These are phyloP conservation scores for Orthosia gracilis DNA, from an alignment of 2,888 invertebrate species.

Conservation along the genomic window DNA sequence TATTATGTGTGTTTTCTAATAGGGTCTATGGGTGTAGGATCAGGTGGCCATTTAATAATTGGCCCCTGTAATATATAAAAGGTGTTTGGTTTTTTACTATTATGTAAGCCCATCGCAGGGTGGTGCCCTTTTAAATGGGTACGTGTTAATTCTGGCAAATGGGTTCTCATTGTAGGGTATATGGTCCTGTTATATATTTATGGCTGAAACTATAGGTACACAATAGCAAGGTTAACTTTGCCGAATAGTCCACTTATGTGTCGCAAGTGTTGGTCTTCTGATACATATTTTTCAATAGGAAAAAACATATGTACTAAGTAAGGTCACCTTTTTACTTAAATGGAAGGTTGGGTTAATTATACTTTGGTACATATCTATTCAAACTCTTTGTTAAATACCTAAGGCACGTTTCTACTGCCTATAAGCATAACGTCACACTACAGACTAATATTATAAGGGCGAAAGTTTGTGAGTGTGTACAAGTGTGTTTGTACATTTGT, in stretches of 20 bases:
- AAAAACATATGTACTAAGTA: not conserved
- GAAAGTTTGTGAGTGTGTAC: too few relatives aligned
- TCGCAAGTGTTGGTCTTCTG: not conserved
- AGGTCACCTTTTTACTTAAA: not conserved
- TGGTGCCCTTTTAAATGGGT: slow-evolving; percentile 61
- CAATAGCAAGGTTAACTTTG: not conserved
- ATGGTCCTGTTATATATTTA: slow-evolving; percentile 41
- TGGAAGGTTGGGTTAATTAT: too few relatives aligned
- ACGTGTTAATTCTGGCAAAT: slow-evolving; percentile 58
- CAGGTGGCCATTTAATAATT: slow-evolving; percentile 69
- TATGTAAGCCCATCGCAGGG: slow-evolving; percentile 53
- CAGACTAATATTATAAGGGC: too few relatives aligned
- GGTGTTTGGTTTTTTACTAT: slow-evolving; percentile 67
- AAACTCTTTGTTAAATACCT: too few relatives aligned
- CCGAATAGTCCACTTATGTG: not conserved
- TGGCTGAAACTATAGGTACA: not conserved
- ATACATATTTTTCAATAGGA: not conserved
- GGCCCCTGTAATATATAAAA: slow-evolving; percentile 68
- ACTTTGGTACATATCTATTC: too few relatives aligned
- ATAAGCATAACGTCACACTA: too few relatives aligned
- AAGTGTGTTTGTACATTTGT: too few relatives aligned
- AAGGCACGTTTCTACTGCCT: too few relatives aligned
- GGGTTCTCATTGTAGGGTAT: slow-evolving; percentile 5
- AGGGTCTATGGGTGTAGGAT: slow-evolving; percentile 65
- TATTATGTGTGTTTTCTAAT: slow-evolving; percentile 72